Percentiles rank a stretch among this genome's conserved stretches.
Conservation (phyloP, 2,888 invertebrate species). For the Sesamia inferens region DNA sequence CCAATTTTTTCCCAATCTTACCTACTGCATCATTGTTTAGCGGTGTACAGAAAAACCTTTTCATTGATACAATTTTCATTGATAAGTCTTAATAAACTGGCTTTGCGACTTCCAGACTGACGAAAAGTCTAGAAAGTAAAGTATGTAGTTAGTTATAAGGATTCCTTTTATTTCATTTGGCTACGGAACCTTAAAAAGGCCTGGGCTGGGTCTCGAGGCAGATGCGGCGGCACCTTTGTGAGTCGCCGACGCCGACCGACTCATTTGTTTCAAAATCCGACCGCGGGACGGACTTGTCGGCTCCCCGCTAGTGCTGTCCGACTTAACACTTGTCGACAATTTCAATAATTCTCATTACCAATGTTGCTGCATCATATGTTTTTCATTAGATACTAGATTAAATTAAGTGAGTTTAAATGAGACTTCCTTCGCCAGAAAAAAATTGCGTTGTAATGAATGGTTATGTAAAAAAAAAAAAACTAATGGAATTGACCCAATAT, state of each 20-base stretch:
- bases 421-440: neutral
- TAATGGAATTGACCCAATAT: neutral
- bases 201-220: slow-evolving; percentile 1
- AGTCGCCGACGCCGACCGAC: slow-evolving; percentile 66
- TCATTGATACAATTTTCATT: neutral
- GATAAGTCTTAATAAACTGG: neutral
- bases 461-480: neutral
- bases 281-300: slow-evolving; percentile 74
- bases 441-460: neutral
- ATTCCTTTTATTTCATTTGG: neutral
- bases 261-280: slow-evolving; percentile 87
- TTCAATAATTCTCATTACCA: slow-evolving; percentile 27
- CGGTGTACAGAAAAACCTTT: neutral
- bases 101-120: neutral
- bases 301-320: slow-evolving; percentile 75
- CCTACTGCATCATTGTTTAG: neutral
- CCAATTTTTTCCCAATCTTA: neutral
- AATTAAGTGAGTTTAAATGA: neutral
- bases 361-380: neutral
- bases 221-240: slow-evolving; percentile 79
- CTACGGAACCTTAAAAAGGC: neutral
- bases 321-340: slow-evolving; percentile 72
- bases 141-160: neutral
- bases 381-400: neutral
- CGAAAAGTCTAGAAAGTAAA: neutral